These are phyloP conservation scores for Hirtodrosophila histrioides DNA, from an alignment of 2,888 invertebrate species.

Conservation along the genomic window DNA sequence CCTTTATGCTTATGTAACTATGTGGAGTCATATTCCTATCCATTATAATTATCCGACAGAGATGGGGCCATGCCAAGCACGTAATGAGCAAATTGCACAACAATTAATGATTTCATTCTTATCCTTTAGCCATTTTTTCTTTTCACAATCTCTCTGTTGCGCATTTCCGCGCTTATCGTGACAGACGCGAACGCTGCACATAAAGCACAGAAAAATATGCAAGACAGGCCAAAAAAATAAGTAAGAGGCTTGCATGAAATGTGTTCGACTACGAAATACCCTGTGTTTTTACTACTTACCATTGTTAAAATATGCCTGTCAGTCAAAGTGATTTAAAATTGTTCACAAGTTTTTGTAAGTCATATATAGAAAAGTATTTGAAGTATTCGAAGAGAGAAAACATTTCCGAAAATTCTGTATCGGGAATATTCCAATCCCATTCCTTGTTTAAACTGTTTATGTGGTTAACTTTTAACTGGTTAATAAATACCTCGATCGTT, in stretches of 20 bases:
- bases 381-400: too few species aligned
- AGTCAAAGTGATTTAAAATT: neutral
- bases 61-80: conserved; percentile 33
- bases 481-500: too few species aligned
- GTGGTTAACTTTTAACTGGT: too few species aligned
- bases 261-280: too few species aligned
- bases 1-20: conserved; percentile 13
- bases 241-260: too few species aligned
- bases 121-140: conserved; percentile 22
- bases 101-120: conserved; percentile 64
- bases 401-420: too few species aligned
- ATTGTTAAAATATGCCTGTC: neutral
- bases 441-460: too few species aligned
- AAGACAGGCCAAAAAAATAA: conserved; percentile 14
- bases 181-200: conserved; percentile 10
- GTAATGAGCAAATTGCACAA: conserved; percentile 59
- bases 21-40: neutral
- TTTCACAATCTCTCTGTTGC: conserved; percentile 1
- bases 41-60: conserved; percentile 19
- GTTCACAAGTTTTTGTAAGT: too few species aligned
- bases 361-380: too few species aligned
- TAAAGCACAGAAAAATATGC: conserved; percentile 20
- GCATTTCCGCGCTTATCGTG: conserved; percentile 20
- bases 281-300: neutral
- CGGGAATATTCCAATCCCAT: too few species aligned